These are phyloP conservation scores for Lasioglossum lativentre DNA, from an alignment of 2,888 invertebrate genomes.

Conservation along the genomic window DNA sequence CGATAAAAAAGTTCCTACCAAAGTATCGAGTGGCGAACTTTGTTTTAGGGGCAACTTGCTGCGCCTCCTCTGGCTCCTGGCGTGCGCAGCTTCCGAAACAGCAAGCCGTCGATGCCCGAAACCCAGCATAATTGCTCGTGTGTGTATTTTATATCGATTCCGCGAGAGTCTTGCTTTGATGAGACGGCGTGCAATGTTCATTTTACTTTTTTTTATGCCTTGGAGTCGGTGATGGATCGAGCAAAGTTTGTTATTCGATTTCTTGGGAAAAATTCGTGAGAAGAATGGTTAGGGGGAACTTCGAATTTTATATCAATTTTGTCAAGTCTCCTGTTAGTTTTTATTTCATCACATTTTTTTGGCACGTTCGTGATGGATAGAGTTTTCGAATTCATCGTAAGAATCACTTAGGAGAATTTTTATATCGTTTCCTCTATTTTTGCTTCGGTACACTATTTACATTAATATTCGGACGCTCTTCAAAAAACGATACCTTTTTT, in stretches of 20 bases:
- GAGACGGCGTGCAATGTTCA: background rate
- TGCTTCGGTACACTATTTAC: too few species aligned
- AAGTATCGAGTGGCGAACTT: slow-evolving; percentile 8
- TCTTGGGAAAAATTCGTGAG: background rate
- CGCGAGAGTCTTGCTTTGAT: background rate
- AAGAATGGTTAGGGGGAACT: background rate
- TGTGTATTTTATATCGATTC: background rate
- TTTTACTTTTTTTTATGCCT: background rate
- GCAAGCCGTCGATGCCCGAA: slow-evolving; percentile 27
- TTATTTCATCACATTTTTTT: background rate
- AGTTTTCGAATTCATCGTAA: too few species aligned
- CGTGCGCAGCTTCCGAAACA: slow-evolving; percentile 1
- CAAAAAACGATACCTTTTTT: too few species aligned
- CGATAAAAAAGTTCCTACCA: slow-evolving; percentile 12
- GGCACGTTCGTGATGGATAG: too few species aligned
- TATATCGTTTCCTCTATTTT: too few species aligned
- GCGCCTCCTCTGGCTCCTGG: background rate
- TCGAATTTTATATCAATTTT: background rate
- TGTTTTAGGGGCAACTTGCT: slow-evolving; percentile 25
- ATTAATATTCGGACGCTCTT: too few species aligned
- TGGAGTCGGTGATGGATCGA: background rate
- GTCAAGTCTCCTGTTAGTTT: background rate
- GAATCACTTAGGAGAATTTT: too few species aligned
- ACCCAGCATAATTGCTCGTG: background rate
- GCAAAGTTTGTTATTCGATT: background rate